Percentiles rank a stretch among this genome's conserved stretches.
Conservation (phyloP, 2,888 invertebrate species). For the Ctena decussata region DNA sequence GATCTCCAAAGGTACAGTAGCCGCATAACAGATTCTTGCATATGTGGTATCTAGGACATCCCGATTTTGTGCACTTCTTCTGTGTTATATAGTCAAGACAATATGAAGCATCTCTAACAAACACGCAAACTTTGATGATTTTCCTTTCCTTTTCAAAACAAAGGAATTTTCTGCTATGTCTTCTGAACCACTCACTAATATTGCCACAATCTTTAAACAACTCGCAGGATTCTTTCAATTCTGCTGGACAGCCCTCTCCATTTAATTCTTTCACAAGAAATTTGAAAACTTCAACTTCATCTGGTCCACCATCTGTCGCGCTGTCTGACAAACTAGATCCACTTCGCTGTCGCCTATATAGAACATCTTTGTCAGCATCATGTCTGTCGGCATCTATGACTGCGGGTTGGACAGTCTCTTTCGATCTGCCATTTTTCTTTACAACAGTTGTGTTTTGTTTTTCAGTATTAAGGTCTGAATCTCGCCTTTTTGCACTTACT, state of each 20-base stretch:
- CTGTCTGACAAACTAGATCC: background rate
- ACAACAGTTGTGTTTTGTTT: too few species aligned
- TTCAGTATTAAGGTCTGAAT: too few species aligned
- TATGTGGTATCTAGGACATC: background rate
- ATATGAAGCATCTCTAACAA: slow-evolving; percentile 13
- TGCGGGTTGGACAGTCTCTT: too few species aligned
- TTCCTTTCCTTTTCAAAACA: slow-evolving; percentile 37
- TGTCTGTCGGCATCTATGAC: too few species aligned
- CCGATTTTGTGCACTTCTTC: background rate
- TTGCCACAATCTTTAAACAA: background rate
- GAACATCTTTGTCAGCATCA: too few species aligned
- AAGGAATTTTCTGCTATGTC: slow-evolving; percentile 31
- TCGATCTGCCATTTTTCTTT: too few species aligned
- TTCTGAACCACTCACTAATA: slow-evolving; percentile 40
- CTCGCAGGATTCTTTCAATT: background rate
- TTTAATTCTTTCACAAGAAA: slow-evolving; percentile 20
- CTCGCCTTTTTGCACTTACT: too few species aligned
- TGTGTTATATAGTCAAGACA: slow-evolving; percentile 28
- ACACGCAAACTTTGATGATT: slow-evolving; percentile 4
- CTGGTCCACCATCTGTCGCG: background rate
- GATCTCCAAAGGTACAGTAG: slow-evolving; percentile 32
- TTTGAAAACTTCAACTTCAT: slow-evolving; percentile 15
- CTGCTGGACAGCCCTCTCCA: background rate
- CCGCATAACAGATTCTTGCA: slow-evolving; percentile 29
- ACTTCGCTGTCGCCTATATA: background rate